These are phyloP conservation scores for Natrix natrix DNA, from an alignment of 2,797 vertebrate species.

Conservation along the genomic window DNA sequence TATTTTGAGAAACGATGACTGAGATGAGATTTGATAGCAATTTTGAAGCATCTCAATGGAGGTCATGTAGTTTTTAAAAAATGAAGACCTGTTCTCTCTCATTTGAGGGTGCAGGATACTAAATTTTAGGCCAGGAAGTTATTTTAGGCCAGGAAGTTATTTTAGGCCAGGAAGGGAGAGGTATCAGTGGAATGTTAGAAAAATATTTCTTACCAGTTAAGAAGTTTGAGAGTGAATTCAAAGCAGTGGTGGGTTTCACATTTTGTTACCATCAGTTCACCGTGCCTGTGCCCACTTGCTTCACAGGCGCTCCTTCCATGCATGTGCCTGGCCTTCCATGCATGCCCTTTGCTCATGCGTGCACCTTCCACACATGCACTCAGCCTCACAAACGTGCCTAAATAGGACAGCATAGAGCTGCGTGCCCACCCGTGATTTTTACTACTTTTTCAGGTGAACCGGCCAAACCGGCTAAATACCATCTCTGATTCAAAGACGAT, in stretches of 20 bases:
- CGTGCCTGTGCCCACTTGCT: no score
- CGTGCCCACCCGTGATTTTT: no score
- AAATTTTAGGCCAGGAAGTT: background rate
- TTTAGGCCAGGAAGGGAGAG: background rate
- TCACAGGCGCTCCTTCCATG: no score
- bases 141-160: background rate
- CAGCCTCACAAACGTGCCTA: no score
- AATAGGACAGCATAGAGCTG: no score
- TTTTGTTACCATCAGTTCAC: no score
- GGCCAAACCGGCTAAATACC: no score
- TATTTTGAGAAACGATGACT: background rate
- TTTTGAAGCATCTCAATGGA: background rate
- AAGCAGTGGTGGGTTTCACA: background rate
- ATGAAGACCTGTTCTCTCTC: background rate
- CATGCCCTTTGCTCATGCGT: no score
- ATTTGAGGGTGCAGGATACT: background rate
- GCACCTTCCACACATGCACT: no score
- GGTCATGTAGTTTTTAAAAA: background rate
- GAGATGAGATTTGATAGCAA: background rate
- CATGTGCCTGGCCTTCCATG: no score
- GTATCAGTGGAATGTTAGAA: background rate
- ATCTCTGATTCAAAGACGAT: background rate
- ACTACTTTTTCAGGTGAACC: no score
- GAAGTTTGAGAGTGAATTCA: background rate
- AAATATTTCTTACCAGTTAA: background rate